Conservation (phyloP, 2,113 vertebrate genomes). For the Myiopsitta monachus region DNA sequence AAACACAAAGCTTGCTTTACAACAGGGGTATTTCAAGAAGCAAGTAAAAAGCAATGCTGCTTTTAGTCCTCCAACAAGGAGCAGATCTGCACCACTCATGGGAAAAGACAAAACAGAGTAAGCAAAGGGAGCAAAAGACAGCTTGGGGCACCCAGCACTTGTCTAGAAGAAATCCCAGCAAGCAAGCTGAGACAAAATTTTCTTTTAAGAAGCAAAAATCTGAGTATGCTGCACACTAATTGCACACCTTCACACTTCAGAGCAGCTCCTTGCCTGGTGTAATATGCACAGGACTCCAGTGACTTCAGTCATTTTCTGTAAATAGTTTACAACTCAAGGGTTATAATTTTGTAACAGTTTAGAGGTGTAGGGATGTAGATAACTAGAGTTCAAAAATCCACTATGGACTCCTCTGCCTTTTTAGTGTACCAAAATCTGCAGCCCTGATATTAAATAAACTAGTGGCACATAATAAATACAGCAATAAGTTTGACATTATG, state of each 20-base stretch:
- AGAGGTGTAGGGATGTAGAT: background rate
- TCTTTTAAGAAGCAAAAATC: no score
- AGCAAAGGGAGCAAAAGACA: background rate
- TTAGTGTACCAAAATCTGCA: background rate
- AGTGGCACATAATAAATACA: background rate
- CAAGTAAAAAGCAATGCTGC: background rate
- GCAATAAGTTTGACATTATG: background rate
- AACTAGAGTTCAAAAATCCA: background rate
- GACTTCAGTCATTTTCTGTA: background rate
- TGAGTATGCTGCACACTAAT: background rate
- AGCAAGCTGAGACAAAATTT: background rate
- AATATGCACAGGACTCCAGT: background rate
- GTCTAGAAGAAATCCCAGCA: background rate
- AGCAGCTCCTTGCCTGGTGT: background rate
- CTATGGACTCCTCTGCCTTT: background rate
- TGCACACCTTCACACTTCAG: background rate
- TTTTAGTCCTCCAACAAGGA: background rate
- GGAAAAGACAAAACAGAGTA: background rate
- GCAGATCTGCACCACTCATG: background rate
- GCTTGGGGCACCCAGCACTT: background rate
- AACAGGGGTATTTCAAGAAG: background rate
- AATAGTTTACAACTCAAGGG: background rate
- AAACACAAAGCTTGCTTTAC: background rate
- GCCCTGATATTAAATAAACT: background rate
- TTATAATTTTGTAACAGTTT: background rate